Evolutionary conservation across 2,888 invertebrate genomes (phyloP), one percentile per base, ranked within the genome.

Genomic region (Aphelenchoides bicaudatus): DNA sequence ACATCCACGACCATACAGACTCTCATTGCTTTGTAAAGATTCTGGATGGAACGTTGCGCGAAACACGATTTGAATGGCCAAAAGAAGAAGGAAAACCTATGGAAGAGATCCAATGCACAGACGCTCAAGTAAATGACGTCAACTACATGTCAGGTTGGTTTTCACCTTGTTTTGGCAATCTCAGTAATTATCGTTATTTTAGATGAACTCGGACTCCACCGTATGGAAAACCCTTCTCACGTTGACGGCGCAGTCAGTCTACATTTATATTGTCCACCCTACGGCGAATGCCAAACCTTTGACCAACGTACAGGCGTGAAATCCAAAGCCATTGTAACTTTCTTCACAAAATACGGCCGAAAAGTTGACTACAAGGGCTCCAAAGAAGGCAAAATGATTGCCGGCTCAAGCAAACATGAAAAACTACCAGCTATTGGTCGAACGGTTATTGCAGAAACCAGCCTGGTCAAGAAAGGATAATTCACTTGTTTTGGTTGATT

Each of bases 11-110:
- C 81, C 98, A 98, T 79, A 87, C 92, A 0, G 86, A 93, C 76
- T 87, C 94, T 0, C 93, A 98, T 79, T 98, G 98, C 80, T 92
- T 98, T 80, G 92, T 98, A 88, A 98, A 94, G 82, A 65, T 78
- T 63, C 84, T 94, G 0, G 86, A 88, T 62, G 93, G 91, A 0
- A 85, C 84, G 59, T 80, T 93, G 38, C 85, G 86, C 51, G 93
- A 94, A 84, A 87, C 89, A 59, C 84, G 87, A 76, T 91, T 86
- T 79, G 86, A 85, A 3, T 91, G 90, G 90, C 91, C 91, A 1
- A 54, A 53, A 3, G 75, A 74, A 4, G 62, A 54, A 0, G 59
- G 58, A 4, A 23, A 84, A 27, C 81, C 31, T 62, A 85, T 92
- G 82, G 81, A 83, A 34, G 86, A 88, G 77, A 85, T 85, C 13